Base-by-base conservation (phyloP, 2,888 invertebrate genomes). In the Diloba caeruleocephala region DNA sequence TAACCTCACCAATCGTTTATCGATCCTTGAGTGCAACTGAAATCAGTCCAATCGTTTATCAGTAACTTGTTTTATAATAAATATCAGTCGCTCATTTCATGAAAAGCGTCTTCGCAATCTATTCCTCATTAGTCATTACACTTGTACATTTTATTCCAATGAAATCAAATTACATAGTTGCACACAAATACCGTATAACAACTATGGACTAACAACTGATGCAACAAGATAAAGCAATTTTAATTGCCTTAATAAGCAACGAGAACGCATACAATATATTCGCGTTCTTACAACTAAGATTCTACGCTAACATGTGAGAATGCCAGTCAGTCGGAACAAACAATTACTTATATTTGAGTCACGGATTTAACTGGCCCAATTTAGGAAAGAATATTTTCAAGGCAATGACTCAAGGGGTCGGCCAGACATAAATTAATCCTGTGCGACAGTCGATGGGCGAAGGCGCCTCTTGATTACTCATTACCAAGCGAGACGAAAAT, bases 391-490 rank as follows among this genome's bases (percentile, higher is more conserved):
- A 78, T 76, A 78, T 74, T 5, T 58, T 70, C 64, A 67, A 78
- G 70, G 53, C 67, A 73, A 65, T 85, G 84, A 84, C 74, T 85
- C 84, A 85, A 80, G 68, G 70, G 67, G 60, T 57, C 67, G 63
- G 17, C 41, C 52, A 62, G 73, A 62, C 62, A 64, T 76, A 75
- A 82, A 85, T 85, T 82, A 78, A 81, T 84, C 79, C 65, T 52
- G 7, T 55, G 63, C 60, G 75, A 75, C 79, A 65, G 66, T 59
- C 71, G 70, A 74, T 70, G 74, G 68, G 50, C 68, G 31, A 26
- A 25, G 78, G 78, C 80, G 82, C 80, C 78, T 53, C 43, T 48
- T 54, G 72, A 66, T 84, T 84, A 84, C 78, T 85, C 84, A 85
- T 77, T 78, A 76, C 43, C 31, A 36, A 8, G 33, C 38, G 31